phyloP scores from a whole-genome alignment of 2,113 vertebrate species.

The Glaucomys volans region DNA sequence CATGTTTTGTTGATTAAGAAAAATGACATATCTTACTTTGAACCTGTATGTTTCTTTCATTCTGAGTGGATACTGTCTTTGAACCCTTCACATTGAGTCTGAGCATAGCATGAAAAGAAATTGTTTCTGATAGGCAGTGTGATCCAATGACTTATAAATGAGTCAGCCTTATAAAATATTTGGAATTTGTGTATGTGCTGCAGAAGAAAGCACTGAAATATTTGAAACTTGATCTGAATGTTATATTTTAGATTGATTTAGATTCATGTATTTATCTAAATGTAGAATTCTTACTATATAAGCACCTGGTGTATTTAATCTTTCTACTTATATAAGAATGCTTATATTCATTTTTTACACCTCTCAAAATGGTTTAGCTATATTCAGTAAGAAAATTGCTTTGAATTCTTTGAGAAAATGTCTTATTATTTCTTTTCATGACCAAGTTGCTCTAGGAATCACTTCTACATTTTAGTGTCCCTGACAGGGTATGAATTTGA shows the following conservation, averaged over 20 bases:
- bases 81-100: neutral
- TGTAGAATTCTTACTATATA: conserved; percentile 25
- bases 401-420: conserved; percentile 50
- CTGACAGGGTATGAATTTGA: neutral
- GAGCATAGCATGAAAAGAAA: neutral
- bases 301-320: neutral
- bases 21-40: neutral
- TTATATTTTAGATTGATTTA: conserved; percentile 21
- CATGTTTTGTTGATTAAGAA: neutral
- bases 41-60: conserved; percentile 22
- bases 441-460: neutral
- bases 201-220: too few relatives aligned
- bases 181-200: neutral
- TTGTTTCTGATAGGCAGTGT: neutral
- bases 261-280: conserved; percentile 13
- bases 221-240: neutral
- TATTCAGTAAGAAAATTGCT: conserved; percentile 6
- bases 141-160: neutral
- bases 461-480: neutral
- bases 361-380: conserved; percentile 38
- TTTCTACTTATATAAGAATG: conserved; percentile 15
- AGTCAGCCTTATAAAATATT: neutral
- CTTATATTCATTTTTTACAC: conserved; percentile 6
- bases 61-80: neutral
- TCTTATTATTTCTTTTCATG: neutral